A percentile compares a stretch with the other conserved stretches of the same genome.
These are phyloP conservation scores for Meleagris gallopavo DNA, from an alignment of 2,113 vertebrate species.

Conservation along the genomic window DNA sequence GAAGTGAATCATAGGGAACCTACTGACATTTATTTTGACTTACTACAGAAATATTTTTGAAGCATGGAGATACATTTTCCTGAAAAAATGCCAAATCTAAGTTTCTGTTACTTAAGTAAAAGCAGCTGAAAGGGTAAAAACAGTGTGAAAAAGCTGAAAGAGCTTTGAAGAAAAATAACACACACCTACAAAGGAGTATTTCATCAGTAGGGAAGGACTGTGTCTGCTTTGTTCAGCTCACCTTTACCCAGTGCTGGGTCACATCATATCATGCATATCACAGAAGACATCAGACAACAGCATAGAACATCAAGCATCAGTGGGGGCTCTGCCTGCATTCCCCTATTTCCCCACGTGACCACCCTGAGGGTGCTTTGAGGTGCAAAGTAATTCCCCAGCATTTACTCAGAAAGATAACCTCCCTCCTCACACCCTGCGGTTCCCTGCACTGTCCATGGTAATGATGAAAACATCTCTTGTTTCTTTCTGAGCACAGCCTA, in stretches of 20 bases:
- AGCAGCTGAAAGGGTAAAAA: neutral
- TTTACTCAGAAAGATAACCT: neutral
- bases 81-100: slow-evolving; percentile 14
- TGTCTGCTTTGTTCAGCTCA: neutral
- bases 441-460: fast-evolving
- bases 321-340: neutral
- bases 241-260: neutral
- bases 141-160: slow-evolving; percentile 7
- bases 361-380: neutral
- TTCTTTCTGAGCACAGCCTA: neutral
- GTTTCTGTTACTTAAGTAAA: neutral
- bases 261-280: neutral
- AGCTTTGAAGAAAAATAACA: slow-evolving; percentile 16
- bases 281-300: neutral
- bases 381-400: neutral
- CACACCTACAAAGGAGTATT: neutral
- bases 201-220: neutral
- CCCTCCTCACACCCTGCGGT: neutral
- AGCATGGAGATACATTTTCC: neutral
- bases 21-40: slow-evolving; percentile 26
- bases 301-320: neutral
- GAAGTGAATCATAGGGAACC: neutral
- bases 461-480: neutral
- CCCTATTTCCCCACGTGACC: neutral
- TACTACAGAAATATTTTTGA: neutral